Percentiles rank a stretch among this genome's conserved stretches.
Evolutionary conservation across 2,113 vertebrate species (phyloP).

Genomic region (Callipepla californica): DNA sequence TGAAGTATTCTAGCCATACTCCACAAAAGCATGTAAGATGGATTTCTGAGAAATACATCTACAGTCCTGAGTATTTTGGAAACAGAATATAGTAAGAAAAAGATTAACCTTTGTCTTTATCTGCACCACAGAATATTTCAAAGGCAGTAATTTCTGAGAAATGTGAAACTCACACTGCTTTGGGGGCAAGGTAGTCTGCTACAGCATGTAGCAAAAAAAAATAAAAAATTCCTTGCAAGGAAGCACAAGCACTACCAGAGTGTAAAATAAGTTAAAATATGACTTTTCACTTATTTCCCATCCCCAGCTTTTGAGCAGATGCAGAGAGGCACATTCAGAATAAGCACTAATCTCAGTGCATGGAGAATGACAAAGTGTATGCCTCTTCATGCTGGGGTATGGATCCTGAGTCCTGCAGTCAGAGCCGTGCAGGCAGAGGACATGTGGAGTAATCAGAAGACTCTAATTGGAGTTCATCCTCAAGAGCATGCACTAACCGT

Average conservation of each 20-base stretch:
- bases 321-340: fast-evolving
- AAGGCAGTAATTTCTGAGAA: not conserved
- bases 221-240: not conserved
- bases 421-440: not conserved
- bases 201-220: fast-evolving
- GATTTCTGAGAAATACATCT: not conserved
- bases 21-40: not conserved
- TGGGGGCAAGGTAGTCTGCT: not conserved
- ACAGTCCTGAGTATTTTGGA: not conserved
- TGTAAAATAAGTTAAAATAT: not conserved
- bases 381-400: not conserved
- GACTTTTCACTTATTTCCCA: not conserved
- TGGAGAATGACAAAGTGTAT: not conserved
- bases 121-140: not conserved
- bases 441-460: not conserved
- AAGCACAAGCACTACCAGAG: not conserved
- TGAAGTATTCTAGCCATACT: not conserved
- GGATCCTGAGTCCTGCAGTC: not conserved
- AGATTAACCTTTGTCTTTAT: not conserved
- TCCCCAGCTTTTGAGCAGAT: not conserved
- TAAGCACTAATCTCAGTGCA: not conserved
- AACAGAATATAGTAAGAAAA: not conserved
- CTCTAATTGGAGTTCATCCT: not conserved
- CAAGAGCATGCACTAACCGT: not conserved
- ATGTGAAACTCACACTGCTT: not conserved